Conservation (phyloP, 2,888 invertebrate species). For the Myopa testacea region DNA sequence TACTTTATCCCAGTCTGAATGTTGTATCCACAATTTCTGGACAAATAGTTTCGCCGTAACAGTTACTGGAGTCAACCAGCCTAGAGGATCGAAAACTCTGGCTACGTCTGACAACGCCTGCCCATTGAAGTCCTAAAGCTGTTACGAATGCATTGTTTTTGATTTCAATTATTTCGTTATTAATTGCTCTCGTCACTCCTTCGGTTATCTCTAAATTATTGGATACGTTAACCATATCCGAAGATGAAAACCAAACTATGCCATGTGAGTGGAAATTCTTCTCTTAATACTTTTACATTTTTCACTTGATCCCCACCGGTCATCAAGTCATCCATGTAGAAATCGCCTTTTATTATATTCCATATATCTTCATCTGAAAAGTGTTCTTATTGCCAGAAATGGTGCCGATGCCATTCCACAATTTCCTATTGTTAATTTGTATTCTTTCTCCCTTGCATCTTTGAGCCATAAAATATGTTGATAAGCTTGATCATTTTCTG, state of each 20-base stretch:
- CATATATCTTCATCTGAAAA: conserved; percentile 8
- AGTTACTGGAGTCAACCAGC: too few relatives aligned
- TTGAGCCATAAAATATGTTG: conserved; percentile 29
- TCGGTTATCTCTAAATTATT: conserved; percentile 1
- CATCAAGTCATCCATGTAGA: conserved; percentile 19
- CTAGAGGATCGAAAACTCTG: conserved; percentile 21
- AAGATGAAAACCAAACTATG: conserved; percentile 19
- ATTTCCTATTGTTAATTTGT: conserved; percentile 22
- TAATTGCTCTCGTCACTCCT: neutral
- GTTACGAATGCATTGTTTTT: conserved; percentile 20
- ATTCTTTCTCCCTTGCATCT: conserved; percentile 1
- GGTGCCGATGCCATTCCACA: conserved; percentile 43
- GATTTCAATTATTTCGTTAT: conserved; percentile 17
- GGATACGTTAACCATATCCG: conserved; percentile 27
- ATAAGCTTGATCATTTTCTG: conserved; percentile 4
- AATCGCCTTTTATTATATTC: neutral
- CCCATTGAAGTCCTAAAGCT: conserved; percentile 20
- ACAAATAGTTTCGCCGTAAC: too few relatives aligned
- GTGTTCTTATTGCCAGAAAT: conserved; percentile 38
- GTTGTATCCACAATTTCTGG: conserved; percentile 11
- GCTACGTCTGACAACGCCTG: conserved; percentile 8
- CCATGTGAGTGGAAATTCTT: neutral
- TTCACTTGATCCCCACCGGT: neutral
- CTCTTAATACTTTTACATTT: neutral
- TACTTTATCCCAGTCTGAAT: conserved; percentile 1